Percentiles rank a stretch among this genome's conserved stretches.
Conservation (phyloP, 1,140 invertebrate species). For the Bombus sibiricus region DNA sequence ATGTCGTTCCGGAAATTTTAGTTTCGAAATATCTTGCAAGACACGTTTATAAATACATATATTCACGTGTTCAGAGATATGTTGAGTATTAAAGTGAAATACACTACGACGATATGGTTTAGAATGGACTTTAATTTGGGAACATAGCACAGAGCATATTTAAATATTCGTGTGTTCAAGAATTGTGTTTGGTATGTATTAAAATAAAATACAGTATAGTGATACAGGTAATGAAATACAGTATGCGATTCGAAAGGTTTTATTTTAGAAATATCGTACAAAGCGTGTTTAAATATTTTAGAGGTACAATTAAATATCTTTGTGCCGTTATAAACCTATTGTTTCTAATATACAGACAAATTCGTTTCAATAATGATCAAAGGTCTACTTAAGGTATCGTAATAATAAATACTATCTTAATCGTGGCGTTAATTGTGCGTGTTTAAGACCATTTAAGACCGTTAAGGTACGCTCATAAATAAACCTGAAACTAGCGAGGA, state of each 20-base stretch:
- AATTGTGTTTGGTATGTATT: background rate
- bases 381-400: background rate
- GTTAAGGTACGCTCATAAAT: background rate
- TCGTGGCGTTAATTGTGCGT: background rate
- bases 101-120: too few relatives aligned
- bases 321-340: background rate
- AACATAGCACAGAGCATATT: too few relatives aligned
- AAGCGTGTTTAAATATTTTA: background rate
- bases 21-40: too few relatives aligned
- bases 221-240: background rate
- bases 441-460: background rate
- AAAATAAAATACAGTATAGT: background rate
- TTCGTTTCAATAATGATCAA: background rate
- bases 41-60: too few relatives aligned
- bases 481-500: background rate
- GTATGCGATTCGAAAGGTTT: background rate
- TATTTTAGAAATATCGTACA: slow-evolving; percentile 33
- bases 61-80: too few relatives aligned
- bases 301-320: background rate
- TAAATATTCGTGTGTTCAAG: too few relatives aligned
- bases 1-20: too few relatives aligned
- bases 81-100: too few relatives aligned
- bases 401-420: slow-evolving; percentile 46
- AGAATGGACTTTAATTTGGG: too few relatives aligned
- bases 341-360: background rate